Base-by-base conservation (phyloP, 2,113 vertebrate genomes). In the Platysternon megacephalum region DNA sequence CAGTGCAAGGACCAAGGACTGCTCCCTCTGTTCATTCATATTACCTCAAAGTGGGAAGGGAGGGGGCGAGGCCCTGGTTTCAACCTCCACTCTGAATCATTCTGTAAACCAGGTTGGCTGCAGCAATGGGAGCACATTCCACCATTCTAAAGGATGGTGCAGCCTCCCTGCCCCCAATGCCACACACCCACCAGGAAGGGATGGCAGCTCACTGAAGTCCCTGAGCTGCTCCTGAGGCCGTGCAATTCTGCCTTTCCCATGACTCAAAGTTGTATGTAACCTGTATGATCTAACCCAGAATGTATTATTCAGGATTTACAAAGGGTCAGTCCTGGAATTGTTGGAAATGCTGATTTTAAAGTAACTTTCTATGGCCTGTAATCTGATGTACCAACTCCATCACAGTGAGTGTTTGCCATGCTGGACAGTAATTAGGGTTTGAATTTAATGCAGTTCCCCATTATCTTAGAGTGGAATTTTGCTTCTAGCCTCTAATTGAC, bases 151-250 rank as follows among this genome's bases (percentile, higher is more conserved):
- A 91, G 48, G 53, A 82, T 0, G 5, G 32, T 68, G 44, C 14
- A 84, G 6, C 2, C 87, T 87, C 5, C 85, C 19, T 90, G 19
- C 16, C 19, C 17, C 19, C 65, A 29, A 26, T 22, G 65, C 19
- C 35, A 22, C n/a, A 72, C n/a, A 68, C 1, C 1, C 21, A 55
- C 2, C 1, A 35, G 19, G 79, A 91, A 82, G 3, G 22, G 3
- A 29, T 79, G 42, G 5, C 5, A 32, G 39, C 2, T 42, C 6
- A 0, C 3, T 8, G 29, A 86, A 56, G 13, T 48, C 6, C 11
- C 8, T 82, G 65, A 39, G 65, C n/a, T 39, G 2, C 17, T 85
- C 9, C 14, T 51, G 32, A 0, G 0, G 9, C 4, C 9, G 5
- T 21, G 39, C 6, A 2, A 21, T 78, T 9, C 44, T 5, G 2